These are phyloP conservation scores for Abscondita cerata DNA, from an alignment of 2,888 invertebrate species.

Conservation along the genomic window DNA sequence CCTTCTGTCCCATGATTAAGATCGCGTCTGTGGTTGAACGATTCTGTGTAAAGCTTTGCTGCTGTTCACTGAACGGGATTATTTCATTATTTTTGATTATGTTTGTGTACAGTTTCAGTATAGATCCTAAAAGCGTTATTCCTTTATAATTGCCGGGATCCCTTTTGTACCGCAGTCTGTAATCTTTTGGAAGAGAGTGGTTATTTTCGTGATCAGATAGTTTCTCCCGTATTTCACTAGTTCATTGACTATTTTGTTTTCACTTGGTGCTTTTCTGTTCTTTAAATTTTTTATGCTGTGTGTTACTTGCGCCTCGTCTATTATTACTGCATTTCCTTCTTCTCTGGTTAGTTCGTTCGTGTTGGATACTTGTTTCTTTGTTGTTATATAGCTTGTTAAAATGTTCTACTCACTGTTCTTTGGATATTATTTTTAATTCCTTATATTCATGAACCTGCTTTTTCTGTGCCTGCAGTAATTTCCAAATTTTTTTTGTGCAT, in stretches of 20 bases:
- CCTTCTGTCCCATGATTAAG: neutral
- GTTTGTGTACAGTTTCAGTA: neutral
- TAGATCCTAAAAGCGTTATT: neutral
- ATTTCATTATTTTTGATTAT: neutral
- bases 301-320: too few species aligned
- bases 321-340: neutral
- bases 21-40: neutral
- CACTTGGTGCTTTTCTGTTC: too few species aligned
- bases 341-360: neutral
- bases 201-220: too few species aligned
- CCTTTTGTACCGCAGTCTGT: neutral
- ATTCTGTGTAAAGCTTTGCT: neutral
- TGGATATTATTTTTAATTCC: neutral
- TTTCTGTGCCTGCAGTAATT: too few species aligned
- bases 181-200: neutral
- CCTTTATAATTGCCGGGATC: neutral
- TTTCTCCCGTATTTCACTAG: too few species aligned
- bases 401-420: too few species aligned
- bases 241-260: neutral
- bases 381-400: too few species aligned
- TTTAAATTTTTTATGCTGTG: too few species aligned
- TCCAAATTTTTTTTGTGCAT: neutral
- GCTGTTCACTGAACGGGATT: neutral
- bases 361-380: too few species aligned
- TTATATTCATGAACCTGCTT: neutral